Base-by-base conservation (phyloP, 2,113 vertebrate species). In the Salvelinus alpinus region DNA sequence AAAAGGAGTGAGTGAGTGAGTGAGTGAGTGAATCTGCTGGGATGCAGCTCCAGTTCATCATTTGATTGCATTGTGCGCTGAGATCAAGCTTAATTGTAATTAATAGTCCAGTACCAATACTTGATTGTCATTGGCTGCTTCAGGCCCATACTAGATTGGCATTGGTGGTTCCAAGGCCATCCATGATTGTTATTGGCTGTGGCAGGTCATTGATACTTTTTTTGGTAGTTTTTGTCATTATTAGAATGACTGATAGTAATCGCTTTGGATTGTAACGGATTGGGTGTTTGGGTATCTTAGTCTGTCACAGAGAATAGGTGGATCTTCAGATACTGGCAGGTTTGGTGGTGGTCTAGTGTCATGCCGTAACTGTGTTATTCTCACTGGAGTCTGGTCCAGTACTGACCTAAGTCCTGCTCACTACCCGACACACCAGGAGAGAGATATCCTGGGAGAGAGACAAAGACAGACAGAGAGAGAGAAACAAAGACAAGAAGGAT, bases 311-410 rank as follows among this genome's bases (percentile, higher is more conserved):
- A 24, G 59, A n/a, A 62, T 22, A 62, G 59, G 20, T 8, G 16
- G 18, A 54, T 51, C 64, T 44, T 16, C 16, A 34, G 29, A 16
- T 38, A 38, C 24, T 44, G 5, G 31, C 64, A 48, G 57, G 51
- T 31, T 62, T 14, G 31, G 74, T 60, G 48, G 67, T 69, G 27
- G n/a, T 12, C 74, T 62, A 65, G 66, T 69, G 66, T 16, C 16
- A 5, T 78, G 65, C 72, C 70, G 72, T 47, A 25, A 22, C 44
- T 14, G 16, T 64, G 16, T 14, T 64, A 47, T 64, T 82, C 70
- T 86, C 79, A 92, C 80, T 92, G 90, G 70, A 92, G 81, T 64
- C 92, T 87, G 59, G 90, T 87, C 92, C 92, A 93, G 80, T 90
- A 91, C 78, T 90, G 92, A 54, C 80, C 75, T 73, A 83, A 68